Evolutionary conservation across 2,797 vertebrate species (phyloP).

Genomic region (Dendrocincla fuliginosa): DNA sequence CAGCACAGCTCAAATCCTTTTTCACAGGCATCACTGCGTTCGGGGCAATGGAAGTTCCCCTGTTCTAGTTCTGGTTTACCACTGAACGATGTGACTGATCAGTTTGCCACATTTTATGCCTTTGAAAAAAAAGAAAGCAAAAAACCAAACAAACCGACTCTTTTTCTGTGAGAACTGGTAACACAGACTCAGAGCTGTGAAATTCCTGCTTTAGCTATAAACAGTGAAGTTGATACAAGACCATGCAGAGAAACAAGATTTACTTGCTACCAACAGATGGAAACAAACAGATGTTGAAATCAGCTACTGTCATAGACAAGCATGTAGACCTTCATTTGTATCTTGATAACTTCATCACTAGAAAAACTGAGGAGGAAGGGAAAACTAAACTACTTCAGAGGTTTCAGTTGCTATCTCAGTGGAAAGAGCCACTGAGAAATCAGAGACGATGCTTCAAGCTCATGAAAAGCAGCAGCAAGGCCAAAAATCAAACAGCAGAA

Average conservation of each 20-base stretch:
- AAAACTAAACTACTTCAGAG: neutral
- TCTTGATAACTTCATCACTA: slow-evolving; percentile 16
- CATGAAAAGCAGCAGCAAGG: neutral
- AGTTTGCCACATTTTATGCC: neutral
- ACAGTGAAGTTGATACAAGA: neutral
- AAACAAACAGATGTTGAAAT: slow-evolving; percentile 36
- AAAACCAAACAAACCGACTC: neutral
- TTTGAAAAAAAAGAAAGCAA: neutral
- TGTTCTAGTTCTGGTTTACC: neutral
- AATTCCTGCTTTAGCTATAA: neutral
- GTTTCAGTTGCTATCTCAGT: neutral
- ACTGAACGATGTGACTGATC: neutral
- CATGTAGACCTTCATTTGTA: neutral
- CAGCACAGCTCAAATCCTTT: neutral
- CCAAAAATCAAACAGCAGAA: neutral
- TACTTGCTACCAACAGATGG: slow-evolving; percentile 24
- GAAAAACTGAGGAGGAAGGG: neutral
- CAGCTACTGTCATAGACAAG: neutral
- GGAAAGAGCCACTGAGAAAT: neutral
- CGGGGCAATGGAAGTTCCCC: neutral
- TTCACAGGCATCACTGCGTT: neutral
- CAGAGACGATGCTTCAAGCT: neutral
- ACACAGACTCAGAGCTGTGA: neutral
- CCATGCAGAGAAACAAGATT: neutral
- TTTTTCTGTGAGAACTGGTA: neutral